Evolutionary conservation across 2,797 vertebrate genomes (phyloP).

Genomic region (Artibeus lituratus): DNA sequence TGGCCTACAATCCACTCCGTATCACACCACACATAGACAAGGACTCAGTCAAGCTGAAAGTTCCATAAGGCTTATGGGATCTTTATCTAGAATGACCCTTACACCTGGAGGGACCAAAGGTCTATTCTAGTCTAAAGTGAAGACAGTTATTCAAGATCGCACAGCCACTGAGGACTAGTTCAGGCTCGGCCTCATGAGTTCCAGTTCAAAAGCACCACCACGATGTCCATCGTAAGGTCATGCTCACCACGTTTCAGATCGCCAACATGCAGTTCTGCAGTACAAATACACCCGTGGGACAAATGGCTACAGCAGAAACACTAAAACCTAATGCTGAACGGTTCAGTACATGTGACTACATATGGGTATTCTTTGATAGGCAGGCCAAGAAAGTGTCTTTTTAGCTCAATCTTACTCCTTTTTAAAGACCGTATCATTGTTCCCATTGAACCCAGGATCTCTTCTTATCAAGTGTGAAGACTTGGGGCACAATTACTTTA

Average conservation of each 20-base stretch:
- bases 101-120: not conserved
- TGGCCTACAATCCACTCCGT: not conserved
- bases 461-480: not conserved
- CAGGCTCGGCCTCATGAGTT: accelerated
- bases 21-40: not conserved
- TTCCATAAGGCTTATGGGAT: too few species aligned
- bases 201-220: not conserved
- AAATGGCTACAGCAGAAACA: not conserved
- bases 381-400: not conserved
- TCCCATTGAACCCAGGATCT: not conserved
- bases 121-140: not conserved
- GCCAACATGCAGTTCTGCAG: not conserved
- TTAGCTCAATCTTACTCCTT: not conserved
- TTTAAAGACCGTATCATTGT: not conserved
- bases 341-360: not conserved
- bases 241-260: accelerated
- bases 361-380: not conserved
- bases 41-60: not conserved
- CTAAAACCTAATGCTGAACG: not conserved
- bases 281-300: not conserved
- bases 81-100: not conserved
- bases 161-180: not conserved
- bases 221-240: not conserved
- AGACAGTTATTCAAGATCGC: not conserved
- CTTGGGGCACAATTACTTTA: not conserved